Percentiles rank a stretch among this genome's conserved stretches.
Evolutionary conservation across 2,888 invertebrate species (phyloP).

Genomic region (Microplitis deprimator): DNA sequence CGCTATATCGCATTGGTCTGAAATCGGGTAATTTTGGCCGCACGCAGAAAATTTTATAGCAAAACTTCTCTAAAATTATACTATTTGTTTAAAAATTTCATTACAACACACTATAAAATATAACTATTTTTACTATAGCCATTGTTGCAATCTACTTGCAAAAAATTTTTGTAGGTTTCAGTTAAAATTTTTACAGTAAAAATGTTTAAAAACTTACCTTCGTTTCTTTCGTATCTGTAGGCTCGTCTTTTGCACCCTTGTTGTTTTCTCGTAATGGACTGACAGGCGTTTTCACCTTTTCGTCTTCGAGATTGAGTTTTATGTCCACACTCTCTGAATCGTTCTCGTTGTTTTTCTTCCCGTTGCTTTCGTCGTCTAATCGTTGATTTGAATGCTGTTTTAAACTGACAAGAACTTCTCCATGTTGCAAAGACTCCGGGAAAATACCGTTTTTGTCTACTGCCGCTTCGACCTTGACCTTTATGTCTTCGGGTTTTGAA

Average conservation of each 20-base stretch:
- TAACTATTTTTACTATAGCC: no score
- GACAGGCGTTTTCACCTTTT: slow-evolving; percentile 49
- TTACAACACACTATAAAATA: no score
- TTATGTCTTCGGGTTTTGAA: slow-evolving; percentile 72
- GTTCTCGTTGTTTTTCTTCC: slow-evolving; percentile 67
- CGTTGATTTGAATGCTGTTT: slow-evolving; percentile 47
- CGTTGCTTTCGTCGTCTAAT: slow-evolving; percentile 56
- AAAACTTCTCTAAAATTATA: no score
- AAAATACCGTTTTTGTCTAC: slow-evolving; percentile 73
- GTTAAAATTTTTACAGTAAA: neutral
- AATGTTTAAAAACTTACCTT: slow-evolving; percentile 57
- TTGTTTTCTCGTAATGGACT: slow-evolving; percentile 64
- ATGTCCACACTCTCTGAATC: slow-evolving; percentile 58
- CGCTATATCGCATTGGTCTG: no score
- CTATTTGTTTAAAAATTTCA: no score
- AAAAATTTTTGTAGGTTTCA: neutral
- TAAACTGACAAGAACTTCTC: slow-evolving; percentile 48
- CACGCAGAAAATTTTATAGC: no score
- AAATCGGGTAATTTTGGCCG: no score
- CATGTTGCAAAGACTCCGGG: slow-evolving; percentile 48
- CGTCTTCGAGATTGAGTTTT: slow-evolving; percentile 62
- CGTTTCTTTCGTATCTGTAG: slow-evolving; percentile 63
- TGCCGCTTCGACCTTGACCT: slow-evolving; percentile 72
- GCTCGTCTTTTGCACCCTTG: slow-evolving; percentile 37
- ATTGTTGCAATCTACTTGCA: no score